Percentiles rank a stretch among this genome's conserved stretches.
Conservation (phyloP, 2,888 invertebrate species). For the Tiliacea citrago region DNA sequence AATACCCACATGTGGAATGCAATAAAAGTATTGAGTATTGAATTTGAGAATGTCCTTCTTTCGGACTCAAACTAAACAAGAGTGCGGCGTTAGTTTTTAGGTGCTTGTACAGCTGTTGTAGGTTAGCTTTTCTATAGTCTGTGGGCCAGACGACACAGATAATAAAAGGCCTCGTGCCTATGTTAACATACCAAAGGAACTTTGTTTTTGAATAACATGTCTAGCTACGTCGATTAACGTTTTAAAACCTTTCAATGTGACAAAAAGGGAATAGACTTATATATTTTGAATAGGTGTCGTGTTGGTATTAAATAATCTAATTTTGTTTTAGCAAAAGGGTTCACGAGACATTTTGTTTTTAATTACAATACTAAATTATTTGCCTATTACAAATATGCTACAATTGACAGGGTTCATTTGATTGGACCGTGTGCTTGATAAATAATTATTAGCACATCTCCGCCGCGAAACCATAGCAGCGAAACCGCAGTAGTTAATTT, state of each 20-base stretch:
- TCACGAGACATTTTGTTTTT: background rate
- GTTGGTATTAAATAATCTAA: background rate
- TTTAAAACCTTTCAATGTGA: constrained; percentile 2
- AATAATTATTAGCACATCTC: no score
- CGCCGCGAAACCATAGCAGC: no score
- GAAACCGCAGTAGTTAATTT: no score
- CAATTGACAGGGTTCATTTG: background rate
- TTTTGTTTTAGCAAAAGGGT: background rate
- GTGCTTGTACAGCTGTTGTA: no score
- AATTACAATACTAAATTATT: background rate
- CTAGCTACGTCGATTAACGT: background rate
- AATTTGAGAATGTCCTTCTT: no score
- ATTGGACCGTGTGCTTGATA: background rate
- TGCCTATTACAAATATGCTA: background rate
- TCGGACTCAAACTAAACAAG: no score
- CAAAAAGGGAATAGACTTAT: background rate
- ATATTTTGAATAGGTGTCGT: background rate
- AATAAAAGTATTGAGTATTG: no score
- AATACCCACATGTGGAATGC: no score
- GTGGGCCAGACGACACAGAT: background rate
- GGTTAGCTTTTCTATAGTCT: background rate
- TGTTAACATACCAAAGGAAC: background rate
- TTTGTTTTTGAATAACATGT: background rate
- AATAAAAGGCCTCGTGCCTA: background rate
- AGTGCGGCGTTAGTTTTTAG: no score